Evolutionary conservation across 2,113 vertebrate genomes (phyloP).

Genomic region (Ginglymostoma cirratum): DNA sequence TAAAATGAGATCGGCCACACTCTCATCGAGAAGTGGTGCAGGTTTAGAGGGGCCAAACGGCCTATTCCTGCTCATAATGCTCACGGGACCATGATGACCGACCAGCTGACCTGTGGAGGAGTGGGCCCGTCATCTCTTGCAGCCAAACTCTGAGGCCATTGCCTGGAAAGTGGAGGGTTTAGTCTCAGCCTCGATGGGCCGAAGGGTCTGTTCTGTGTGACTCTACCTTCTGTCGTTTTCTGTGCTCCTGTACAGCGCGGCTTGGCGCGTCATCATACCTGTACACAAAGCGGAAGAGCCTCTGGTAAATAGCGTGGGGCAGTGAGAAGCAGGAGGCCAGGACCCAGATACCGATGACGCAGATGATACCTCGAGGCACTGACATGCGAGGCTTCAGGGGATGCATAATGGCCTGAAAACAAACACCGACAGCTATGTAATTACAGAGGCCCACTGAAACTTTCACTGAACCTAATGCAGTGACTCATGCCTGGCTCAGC

Average conservation of each 20-base stretch:
- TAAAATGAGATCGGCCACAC: too few relatives aligned
- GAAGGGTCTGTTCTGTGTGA: too few relatives aligned
- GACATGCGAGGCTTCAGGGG: constrained; percentile 53
- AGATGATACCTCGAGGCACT: constrained; percentile 40
- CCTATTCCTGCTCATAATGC: too few relatives aligned
- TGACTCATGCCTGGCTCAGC: background rate
- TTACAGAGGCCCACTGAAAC: background rate
- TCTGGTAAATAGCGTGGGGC: constrained; percentile 53
- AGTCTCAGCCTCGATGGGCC: too few relatives aligned
- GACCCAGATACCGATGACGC: constrained; percentile 51
- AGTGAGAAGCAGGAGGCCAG: constrained; percentile 54
- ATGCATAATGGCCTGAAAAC: constrained; percentile 49
- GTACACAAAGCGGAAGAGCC: constrained; percentile 52
- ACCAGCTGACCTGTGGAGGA: background rate
- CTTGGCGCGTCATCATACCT: constrained; percentile 41
- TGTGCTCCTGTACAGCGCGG: too few relatives aligned
- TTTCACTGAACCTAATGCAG: background rate
- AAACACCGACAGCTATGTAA: background rate
- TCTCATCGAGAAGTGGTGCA: too few relatives aligned
- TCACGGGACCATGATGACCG: too few relatives aligned
- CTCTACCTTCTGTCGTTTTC: too few relatives aligned
- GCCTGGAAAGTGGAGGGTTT: too few relatives aligned
- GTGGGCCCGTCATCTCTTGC: too few relatives aligned
- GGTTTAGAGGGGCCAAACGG: too few relatives aligned
- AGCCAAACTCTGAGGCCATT: too few relatives aligned